A percentile compares a stretch with the other conserved stretches of the same genome.
These are phyloP conservation scores for Metalampra italica DNA, from an alignment of 2,888 invertebrate species.

Conservation along the genomic window DNA sequence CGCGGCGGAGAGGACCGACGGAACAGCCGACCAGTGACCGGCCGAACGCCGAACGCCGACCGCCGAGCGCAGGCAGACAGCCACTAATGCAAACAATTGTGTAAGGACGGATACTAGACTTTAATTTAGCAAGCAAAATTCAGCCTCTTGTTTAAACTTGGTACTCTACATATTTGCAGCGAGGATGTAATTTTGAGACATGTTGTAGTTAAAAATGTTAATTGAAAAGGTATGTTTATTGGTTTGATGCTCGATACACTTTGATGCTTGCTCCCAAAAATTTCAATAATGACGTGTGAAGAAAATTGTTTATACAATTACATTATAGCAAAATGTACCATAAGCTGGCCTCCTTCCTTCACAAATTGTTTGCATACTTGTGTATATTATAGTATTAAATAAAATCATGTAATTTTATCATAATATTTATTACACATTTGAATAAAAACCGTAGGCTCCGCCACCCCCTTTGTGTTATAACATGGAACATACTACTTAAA, in stretches of 20 bases:
- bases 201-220: slow-evolving; percentile 74
- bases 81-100: slow-evolving; percentile 76
- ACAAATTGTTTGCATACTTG: slow-evolving; percentile 92
- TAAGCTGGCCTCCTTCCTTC: slow-evolving; percentile 87
- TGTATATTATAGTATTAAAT: slow-evolving; percentile 26
- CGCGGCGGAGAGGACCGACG: slow-evolving; percentile 40
- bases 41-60: slow-evolving; percentile 24
- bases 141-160: slow-evolving; percentile 45
- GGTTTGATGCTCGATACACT: slow-evolving; percentile 66
- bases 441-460: slow-evolving; percentile 14
- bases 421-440: slow-evolving; percentile 14
- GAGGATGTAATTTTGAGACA: slow-evolving; percentile 69
- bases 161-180: slow-evolving; percentile 43
- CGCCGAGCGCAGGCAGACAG: slow-evolving; percentile 31
- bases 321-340: slow-evolving; percentile 42
- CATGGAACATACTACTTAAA: not conserved
- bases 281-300: slow-evolving; percentile 45
- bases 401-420: slow-evolving; percentile 17
- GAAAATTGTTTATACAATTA: slow-evolving; percentile 38
- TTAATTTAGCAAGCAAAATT: slow-evolving; percentile 59
- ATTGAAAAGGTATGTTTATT: slow-evolving; percentile 77
- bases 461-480: slow-evolving; percentile 4
- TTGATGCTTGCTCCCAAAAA: slow-evolving; percentile 64
- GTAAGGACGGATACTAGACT: slow-evolving; percentile 71
- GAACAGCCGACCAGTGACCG: slow-evolving; percentile 24